phyloP scores from a whole-genome alignment of 2,113 vertebrate species.

The Lynx canadensis region DNA sequence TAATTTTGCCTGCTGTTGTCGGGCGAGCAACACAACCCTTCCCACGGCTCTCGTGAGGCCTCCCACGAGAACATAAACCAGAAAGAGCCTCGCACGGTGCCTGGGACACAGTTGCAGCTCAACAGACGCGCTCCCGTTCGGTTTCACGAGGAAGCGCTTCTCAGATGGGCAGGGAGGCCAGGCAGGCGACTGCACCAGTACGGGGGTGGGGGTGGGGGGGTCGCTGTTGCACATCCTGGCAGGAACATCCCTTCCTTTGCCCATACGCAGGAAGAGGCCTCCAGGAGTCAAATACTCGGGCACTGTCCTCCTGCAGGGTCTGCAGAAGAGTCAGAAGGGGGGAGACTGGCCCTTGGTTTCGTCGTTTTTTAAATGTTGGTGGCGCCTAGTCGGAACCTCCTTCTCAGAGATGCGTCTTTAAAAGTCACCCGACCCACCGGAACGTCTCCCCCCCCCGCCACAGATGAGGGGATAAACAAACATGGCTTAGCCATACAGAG shows the following conservation, averaged over 20 bases:
- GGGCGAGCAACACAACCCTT: rapidly evolving
- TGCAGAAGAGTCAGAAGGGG: neutral
- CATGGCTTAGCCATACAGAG: rapidly evolving
- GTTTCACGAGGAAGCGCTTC: neutral
- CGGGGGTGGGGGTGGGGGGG: no score
- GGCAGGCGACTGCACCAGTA: no score
- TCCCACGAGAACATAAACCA: neutral
- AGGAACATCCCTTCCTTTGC: neutral
- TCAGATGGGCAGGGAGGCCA: neutral
- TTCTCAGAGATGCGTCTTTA: neutral
- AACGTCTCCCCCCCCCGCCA: no score
- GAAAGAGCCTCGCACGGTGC: neutral
- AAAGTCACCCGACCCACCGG: neutral
- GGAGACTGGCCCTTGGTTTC: neutral
- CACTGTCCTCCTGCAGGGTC: neutral
- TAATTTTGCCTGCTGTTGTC: neutral
- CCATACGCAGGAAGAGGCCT: neutral
- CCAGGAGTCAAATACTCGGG: neutral
- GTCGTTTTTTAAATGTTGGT: neutral
- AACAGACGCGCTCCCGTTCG: rapidly evolving
- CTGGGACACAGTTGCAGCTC: rapidly evolving
- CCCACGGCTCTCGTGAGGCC: no score
- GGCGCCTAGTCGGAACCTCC: neutral
- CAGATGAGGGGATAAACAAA: rapidly evolving
- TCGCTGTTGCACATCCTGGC: neutral